phyloP scores from a whole-genome alignment of 2,888 invertebrate species.

The Drosophila conformis region DNA sequence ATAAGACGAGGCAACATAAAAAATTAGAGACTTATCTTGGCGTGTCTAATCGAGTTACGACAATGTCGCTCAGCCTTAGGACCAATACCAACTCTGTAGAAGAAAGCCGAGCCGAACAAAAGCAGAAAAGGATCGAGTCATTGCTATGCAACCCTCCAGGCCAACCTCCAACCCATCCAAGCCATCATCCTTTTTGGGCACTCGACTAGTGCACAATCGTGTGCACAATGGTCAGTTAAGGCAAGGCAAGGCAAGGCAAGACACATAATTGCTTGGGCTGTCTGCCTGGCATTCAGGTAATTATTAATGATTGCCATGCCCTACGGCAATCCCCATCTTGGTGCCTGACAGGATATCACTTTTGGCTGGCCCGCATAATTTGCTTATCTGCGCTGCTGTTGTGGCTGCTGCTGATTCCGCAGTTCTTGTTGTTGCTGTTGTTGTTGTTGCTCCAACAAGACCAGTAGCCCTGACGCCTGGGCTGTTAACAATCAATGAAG shows the following conservation, averaged over 20 bases:
- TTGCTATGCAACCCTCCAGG: conserved; percentile 25
- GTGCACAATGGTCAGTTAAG: conserved; percentile 57
- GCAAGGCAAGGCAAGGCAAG: conserved; percentile 52
- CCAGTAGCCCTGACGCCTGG: conserved; percentile 65
- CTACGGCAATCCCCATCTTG: conserved; percentile 58
- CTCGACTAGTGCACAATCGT: conserved; percentile 64
- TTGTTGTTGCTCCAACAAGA: conserved; percentile 52
- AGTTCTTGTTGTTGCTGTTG: conserved; percentile 11
- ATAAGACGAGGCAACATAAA: conserved; percentile 61
- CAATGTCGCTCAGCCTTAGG: conserved; percentile 66
- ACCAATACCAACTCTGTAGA: conserved; percentile 33
- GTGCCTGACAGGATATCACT: conserved; percentile 64
- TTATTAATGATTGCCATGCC: conserved; percentile 63
- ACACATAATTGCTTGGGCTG: conserved; percentile 63
- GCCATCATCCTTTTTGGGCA: conserved; percentile 47
- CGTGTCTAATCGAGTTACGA: conserved; percentile 78
- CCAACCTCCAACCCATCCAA: conserved; percentile 36
- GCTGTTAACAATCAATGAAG: conserved; percentile 68
- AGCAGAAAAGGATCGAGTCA: conserved; percentile 67
- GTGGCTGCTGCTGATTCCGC: conserved; percentile 11
- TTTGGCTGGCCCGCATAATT: conserved; percentile 57
- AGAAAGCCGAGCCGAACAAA: conserved; percentile 45
- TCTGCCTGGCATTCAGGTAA: conserved; percentile 62
- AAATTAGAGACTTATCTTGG: conserved; percentile 76
- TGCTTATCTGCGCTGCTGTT: conserved; percentile 38